A percentile compares a stretch with the other conserved stretches of the same genome.
Conservation (phyloP, 2,888 invertebrate species). For the Trichacis sp. region DNA sequence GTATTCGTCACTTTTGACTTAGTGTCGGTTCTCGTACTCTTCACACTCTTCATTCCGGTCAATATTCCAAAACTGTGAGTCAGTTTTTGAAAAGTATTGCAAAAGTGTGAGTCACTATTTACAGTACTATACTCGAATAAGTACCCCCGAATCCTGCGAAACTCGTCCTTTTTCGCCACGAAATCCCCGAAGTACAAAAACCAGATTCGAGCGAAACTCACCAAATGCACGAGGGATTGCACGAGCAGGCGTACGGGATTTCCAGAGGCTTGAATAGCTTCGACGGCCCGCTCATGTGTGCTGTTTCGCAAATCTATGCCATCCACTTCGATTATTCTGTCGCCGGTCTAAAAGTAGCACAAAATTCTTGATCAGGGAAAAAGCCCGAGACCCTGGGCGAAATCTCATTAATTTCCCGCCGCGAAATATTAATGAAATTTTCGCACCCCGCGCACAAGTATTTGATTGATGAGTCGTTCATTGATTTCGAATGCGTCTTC, state of each 20-base stretch:
- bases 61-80: too few species aligned
- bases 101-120: too few species aligned
- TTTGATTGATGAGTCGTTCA: slow-evolving; percentile 16
- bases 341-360: slow-evolving; percentile 79
- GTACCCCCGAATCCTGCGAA: too few species aligned
- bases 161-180: slow-evolving; percentile 15
- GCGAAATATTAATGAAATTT: background rate
- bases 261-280: slow-evolving; percentile 91
- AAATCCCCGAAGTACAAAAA: background rate
- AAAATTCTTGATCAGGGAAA: slow-evolving; percentile 32
- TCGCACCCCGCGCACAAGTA: background rate
- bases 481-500: slow-evolving; percentile 18
- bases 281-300: slow-evolving; percentile 93
- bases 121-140: too few species aligned
- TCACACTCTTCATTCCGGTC: too few species aligned
- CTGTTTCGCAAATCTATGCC: slow-evolving; percentile 90
- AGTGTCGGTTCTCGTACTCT: too few species aligned
- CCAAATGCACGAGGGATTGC: slow-evolving; percentile 84
- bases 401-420: background rate
- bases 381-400: background rate
- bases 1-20: too few species aligned
- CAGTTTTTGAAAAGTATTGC: too few species aligned
- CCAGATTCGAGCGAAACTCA: slow-evolving; percentile 65
- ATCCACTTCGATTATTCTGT: slow-evolving; percentile 91
- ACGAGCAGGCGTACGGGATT: slow-evolving; percentile 91